Evolutionary conservation across 2,797 vertebrate species (phyloP), one percentile per base, ranked within the genome.

Genomic region (Acanthiza pusilla): DNA sequence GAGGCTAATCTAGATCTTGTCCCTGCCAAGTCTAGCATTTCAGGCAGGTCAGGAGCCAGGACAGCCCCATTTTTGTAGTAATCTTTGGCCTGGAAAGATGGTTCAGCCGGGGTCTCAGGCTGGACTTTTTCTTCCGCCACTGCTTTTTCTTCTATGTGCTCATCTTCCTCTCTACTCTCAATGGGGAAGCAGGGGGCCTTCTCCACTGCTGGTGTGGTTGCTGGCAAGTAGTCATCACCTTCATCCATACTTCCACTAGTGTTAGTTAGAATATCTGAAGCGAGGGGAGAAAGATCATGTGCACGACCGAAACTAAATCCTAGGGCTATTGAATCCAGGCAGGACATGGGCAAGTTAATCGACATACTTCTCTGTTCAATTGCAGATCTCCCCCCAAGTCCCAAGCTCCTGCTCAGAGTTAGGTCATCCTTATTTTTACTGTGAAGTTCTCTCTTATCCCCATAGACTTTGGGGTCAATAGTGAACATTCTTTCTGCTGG

Each of bases 331-430:
- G 98, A 96, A 97, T 99, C 99, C 95, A 99, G 91, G 93, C 98
- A 97, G 79, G 99, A 99, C 97, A 99, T 99, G 30, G 98, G 99
- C 94, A 99, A 98, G 90, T 99, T 99, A 93, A 99, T 99, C 16
- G 99, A 99, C 98, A 99, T 99, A 95, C 99, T 99, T 96, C 99
- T 98, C 96, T 99, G 99, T 30, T 99, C 99, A 97, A 99, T 98
- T 45, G 99, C 99, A 86, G 99, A 98, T 97, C 99, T 99, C 23
- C 99, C 99, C 5, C 99, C 99, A 48, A 98, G 98, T 60, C 98
- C 98, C 94, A 98, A 23, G 93, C 98, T 98, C 87, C 98, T 97
- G 92, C 98, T 98, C 21, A 98, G 96, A 61, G 99, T 99, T 74
- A 99, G 97, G 70, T 99, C 99, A 77, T 99, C 99, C 93, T 98